These are phyloP conservation scores for Formica aserva DNA, from an alignment of 2,888 invertebrate species.

Conservation along the genomic window DNA sequence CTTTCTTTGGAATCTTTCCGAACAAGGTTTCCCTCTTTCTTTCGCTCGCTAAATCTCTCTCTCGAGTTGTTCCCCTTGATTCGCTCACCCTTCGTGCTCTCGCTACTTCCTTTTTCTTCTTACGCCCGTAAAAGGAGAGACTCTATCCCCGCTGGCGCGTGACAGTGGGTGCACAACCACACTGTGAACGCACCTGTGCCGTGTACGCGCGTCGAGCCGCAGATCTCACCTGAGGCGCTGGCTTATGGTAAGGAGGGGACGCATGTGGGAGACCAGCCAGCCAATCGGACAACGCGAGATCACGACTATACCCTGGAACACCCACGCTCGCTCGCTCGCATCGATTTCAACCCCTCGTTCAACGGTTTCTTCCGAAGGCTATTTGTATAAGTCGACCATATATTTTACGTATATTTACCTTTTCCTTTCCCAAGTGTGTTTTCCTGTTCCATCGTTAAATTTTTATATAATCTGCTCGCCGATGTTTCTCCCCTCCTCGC, in stretches of 20 bases:
- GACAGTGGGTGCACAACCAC: constrained; percentile 66
- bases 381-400: not conserved
- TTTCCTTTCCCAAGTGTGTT: not conserved
- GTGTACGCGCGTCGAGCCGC: constrained; percentile 30
- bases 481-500: too few species aligned
- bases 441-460: not conserved
- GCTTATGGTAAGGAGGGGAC: constrained; percentile 19
- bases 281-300: constrained; percentile 63
- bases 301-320: constrained; percentile 69
- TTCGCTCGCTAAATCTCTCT: not conserved
- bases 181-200: constrained; percentile 73
- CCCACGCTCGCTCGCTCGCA: constrained; percentile 72
- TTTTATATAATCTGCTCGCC: not conserved
- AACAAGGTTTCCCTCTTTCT: not conserved
- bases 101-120: constrained; percentile 50
- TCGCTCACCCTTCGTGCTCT: constrained; percentile 23
- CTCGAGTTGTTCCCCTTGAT: constrained; percentile 6
- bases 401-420: not conserved
- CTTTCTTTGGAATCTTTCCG: constrained; percentile 18
- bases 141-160: constrained; percentile 58
- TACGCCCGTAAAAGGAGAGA: not conserved
- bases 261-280: constrained; percentile 12
- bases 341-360: constrained; percentile 71
- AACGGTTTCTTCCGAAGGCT: not conserved
- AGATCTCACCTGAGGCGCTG: constrained; percentile 36